Evolutionary conservation across 1,140 invertebrate species (phyloP), one percentile per base, ranked within the genome.

Genomic region (Tetramorium parvispinum): DNA sequence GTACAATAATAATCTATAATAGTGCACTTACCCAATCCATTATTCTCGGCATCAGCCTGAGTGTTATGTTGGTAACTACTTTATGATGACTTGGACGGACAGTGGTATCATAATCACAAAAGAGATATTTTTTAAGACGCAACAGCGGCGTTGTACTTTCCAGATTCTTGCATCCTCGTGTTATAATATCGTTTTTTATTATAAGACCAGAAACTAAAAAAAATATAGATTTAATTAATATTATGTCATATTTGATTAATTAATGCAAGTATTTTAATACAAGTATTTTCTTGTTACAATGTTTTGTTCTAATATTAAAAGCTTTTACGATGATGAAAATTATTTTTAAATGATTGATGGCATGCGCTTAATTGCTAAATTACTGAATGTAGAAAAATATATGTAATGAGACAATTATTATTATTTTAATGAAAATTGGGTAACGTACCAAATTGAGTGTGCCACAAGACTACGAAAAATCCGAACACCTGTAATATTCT

Each of bases 11-110:
- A 10, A 37, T n/a, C 7, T 40, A 51, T 0, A 21, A 16, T 24
- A 0, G 61, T 32, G 37, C 2, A 88, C 96, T 95, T 94, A 96
- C 96, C 66, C 96, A 95, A 75, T 95, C 93, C 79, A 96, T 93
- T 51, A 96, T 94, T 85, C 95, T 96, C 6, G 96, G 93, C n/a
- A 94, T 89, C 1, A 96, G 21, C 3, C 89, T 91, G 11, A 96
- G 79, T 0, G 91, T 89, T 3, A 97, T 95, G 8, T 91, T 94
- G 2, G 95, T 95, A 0, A 93, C 93, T 16, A 91, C 86, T 71
- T 95, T 93, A n/a, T 94, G 86, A 0, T 85, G 21, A 11, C 93
- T 91, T 0, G 96, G 96, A 61, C 96, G 94, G 0, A 96, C 88
- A 2, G 91, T 92, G 4, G 85, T 89, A 81, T 96, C 96, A 89